Base-by-base conservation (phyloP, 2,888 invertebrate species). In the Napeogenes sylphis region DNA sequence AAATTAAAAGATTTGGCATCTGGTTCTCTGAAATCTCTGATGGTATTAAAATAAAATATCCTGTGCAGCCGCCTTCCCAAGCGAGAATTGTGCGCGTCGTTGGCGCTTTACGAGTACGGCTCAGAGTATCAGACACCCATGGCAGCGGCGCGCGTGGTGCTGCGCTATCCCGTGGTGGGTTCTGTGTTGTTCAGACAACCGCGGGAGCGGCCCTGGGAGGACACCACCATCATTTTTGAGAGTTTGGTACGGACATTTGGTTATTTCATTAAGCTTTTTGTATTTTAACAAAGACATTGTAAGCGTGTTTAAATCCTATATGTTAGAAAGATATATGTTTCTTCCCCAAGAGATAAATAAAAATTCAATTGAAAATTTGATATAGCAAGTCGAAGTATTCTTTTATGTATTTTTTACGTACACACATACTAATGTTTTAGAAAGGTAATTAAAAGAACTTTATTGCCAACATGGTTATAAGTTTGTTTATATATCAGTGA, bases 111-210 rank as follows among this genome's bases (percentile, higher is more conserved):
- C 80, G 92, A 93, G 69, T 76, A 87, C 4, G 92, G 93, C 71
- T 93, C 94, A 12, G 85, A 92, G 59, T 93, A 93, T 75, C 95
- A 95, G 81, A 93, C 93, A 71, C 92, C 92, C 68, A 93, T 96
- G 87, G 91, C 92, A 51, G 95, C 96, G 0, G 97, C 97, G 0
- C 93, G 95, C 82, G 97, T 95, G 0, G 91, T 95, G 45, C 96
- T 96, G 80, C 92, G 95, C 4, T 98, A 97, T 87, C 98, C 98
- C 0, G 90, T 98, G 30, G 97, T 97, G 2, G 98, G 98, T 0
- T 90, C 94, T 62, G 93, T 98, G 53, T 82, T 97, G 53, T 94
- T 98, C 73, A 91, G 96, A 1, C 98, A 98, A 83, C 94, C 95
- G 0, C 92, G 77, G 54, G 94, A 96, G 65, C 92, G 94, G 74